These are phyloP conservation scores for Thalassarche chlororhynchos DNA, from an alignment of 2,113 vertebrate genomes.

Conservation along the genomic window DNA sequence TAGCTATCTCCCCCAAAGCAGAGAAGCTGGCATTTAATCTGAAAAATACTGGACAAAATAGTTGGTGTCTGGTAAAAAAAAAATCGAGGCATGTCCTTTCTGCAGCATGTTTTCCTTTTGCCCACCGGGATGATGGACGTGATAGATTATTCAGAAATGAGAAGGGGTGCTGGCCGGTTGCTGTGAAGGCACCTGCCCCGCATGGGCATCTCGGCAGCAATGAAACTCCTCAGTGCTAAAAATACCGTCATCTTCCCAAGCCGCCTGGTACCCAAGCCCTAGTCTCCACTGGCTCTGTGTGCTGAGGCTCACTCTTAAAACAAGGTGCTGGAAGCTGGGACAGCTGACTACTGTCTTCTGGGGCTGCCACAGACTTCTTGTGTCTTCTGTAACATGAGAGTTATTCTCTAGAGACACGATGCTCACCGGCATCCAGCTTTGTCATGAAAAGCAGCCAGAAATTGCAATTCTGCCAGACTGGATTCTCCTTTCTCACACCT, in stretches of 20 bases:
- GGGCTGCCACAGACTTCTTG: neutral
- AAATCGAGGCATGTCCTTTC: neutral
- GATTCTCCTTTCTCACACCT: neutral
- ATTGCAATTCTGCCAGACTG: neutral
- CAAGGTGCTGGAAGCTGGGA: neutral
- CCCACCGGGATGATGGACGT: neutral
- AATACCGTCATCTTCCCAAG: neutral
- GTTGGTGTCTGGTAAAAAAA: neutral
- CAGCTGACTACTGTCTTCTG: neutral
- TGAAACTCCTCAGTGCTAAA: neutral
- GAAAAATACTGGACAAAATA: constrained; percentile 4
- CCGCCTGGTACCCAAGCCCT: neutral
- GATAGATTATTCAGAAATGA: constrained; percentile 33
- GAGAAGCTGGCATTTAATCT: neutral
- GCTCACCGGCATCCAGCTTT: neutral
- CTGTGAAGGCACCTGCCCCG: neutral
- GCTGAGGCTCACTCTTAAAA: neutral
- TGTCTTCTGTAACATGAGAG: neutral
- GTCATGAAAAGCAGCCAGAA: neutral
- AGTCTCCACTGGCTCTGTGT: neutral
- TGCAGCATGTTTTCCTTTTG: constrained; percentile 11
- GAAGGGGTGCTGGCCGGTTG: neutral
- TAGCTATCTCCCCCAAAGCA: neutral
- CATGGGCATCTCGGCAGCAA: neutral
- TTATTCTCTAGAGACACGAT: neutral